phyloP scores from a whole-genome alignment of 2,888 invertebrate genomes.

The Macroteleia sp. region DNA sequence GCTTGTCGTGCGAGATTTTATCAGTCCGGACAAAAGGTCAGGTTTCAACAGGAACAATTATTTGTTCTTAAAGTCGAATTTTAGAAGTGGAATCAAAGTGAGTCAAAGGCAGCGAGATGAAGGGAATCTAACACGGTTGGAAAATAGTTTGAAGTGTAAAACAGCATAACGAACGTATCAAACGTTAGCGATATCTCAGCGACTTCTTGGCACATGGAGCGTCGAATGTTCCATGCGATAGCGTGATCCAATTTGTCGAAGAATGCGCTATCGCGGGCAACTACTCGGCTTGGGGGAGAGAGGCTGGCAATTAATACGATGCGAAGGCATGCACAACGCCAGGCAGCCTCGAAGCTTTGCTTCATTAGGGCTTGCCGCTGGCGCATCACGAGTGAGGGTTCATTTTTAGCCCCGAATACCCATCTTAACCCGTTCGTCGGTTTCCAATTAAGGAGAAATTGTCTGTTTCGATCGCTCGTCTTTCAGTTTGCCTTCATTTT shows the following conservation, averaged over 20 bases:
- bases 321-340: constrained; percentile 78
- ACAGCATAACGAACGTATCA: constrained; percentile 58
- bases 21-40: constrained; percentile 9
- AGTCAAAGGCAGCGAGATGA: constrained; percentile 3
- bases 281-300: constrained; percentile 66
- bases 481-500: constrained; percentile 48
- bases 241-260: constrained; percentile 82
- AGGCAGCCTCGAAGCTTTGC: constrained; percentile 76
- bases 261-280: constrained; percentile 78
- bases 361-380: constrained; percentile 75
- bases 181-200: constrained; percentile 66
- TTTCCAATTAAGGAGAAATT: constrained; percentile 78
- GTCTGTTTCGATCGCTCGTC: constrained; percentile 59
- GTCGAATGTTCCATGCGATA: constrained; percentile 73
- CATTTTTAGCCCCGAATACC: constrained; percentile 76
- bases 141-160: constrained; percentile 41
- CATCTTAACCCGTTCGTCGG: constrained; percentile 74
- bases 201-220: constrained; percentile 67
- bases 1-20: constrained; percentile 10
- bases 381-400: constrained; percentile 71
- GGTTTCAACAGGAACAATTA: constrained; percentile 5
- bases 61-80: constrained; percentile 3
- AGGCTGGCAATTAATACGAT: constrained; percentile 79
- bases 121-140: not conserved
- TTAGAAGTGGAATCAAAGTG: not conserved